Conservation (phyloP, 2,113 vertebrate species). For the Strigops habroptila region DNA sequence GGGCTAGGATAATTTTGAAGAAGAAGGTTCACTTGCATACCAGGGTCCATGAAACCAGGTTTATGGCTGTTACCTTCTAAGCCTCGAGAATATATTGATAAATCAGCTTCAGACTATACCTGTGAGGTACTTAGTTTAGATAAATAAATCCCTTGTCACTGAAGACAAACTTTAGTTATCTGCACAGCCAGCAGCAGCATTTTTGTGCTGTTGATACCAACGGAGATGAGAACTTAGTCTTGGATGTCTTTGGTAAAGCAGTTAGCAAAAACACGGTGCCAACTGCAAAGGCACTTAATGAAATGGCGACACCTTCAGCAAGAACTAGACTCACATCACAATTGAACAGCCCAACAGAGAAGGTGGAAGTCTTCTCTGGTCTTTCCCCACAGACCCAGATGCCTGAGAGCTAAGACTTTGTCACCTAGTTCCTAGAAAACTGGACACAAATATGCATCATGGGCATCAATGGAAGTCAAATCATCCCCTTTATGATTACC, state of each 20-base stretch:
- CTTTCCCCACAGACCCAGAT: neutral
- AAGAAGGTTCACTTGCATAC: neutral
- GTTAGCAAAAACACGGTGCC: neutral
- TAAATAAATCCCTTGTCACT: neutral
- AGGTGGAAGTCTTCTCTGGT: neutral
- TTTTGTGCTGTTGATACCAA: neutral
- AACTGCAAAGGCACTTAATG: neutral
- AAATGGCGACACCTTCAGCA: neutral
- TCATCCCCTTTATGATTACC: neutral
- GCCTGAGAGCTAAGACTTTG: neutral
- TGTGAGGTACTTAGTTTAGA: neutral
- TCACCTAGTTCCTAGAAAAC: neutral
- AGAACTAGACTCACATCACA: neutral
- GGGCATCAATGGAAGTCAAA: neutral
- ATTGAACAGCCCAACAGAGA: neutral
- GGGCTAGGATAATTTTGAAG: neutral
- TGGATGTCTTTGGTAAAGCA: neutral
- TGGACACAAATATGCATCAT: neutral
- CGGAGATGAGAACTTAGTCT: neutral
- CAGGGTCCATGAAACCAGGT: neutral
- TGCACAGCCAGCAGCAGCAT: neutral
- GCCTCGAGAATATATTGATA: neutral
- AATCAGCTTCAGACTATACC: neutral
- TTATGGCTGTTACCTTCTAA: neutral
- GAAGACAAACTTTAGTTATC: neutral